Base-by-base conservation (phyloP, 2,888 invertebrate genomes). In the Papilio protenor region DNA sequence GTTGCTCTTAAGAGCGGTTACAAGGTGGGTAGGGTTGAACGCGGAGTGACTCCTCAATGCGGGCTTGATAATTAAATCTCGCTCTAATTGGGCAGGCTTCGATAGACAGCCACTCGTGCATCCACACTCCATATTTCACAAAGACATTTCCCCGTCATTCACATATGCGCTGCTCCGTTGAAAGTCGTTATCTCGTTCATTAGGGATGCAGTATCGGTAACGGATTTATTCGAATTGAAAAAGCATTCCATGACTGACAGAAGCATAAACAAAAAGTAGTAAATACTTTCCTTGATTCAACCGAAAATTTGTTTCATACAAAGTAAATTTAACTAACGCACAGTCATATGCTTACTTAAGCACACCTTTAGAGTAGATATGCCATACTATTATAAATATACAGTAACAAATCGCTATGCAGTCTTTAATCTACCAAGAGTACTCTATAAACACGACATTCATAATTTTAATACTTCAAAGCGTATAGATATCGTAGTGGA, bases 1-100 rank as follows among this genome's bases (percentile, higher is more conserved):
- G 61, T 74, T 75, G 59, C 66, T 27, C 72, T 72, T 73, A 78
- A 49, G 61, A 61, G 77, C 66, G 72, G 40, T 72, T 61, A 70
- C 71, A 73, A 64, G 76, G 74, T 78, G 75, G 75, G 79, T 70
- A 61, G 45, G 57, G 71, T 59, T 75, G 72, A 73, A 80, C 80
- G 49, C 71, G 57, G 74, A 73, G 81, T 75, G 81, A 80, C 82
- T 80, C 81, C 81, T 84, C 83, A 83, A 85, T 86, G 83, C 80
- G 85, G 84, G 82, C 78, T 83, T 79, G 81, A 86, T 90, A 89
- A 90, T 90, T 87, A 87, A 89, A 90, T 88, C 85, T 85, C 82
- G 71, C 77, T 84, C 81, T 88, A 88, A 89, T 89, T 88, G 86
- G 85, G 83, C 81, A 76, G 78, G 84, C 82, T 84, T 85, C 81